A percentile compares a stretch with the other conserved stretches of the same genome.
Evolutionary conservation across 2,888 invertebrate genomes (phyloP).

Genomic region (Odontocolon sp.): DNA sequence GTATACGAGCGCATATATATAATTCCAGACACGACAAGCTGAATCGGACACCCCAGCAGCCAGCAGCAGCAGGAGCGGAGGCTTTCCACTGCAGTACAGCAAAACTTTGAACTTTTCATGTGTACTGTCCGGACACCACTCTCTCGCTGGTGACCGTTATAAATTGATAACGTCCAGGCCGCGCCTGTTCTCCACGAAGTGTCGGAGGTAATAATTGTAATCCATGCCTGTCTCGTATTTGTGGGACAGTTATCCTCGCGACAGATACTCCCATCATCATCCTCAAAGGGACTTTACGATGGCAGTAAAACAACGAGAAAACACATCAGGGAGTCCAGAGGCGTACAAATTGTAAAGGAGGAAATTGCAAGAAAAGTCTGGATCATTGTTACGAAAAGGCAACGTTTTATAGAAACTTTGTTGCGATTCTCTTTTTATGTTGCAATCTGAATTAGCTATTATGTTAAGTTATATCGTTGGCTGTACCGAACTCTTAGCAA

Average conservation of each 20-base stretch:
- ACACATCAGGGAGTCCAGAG: neutral
- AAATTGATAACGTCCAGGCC: slow-evolving; percentile 40
- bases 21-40: slow-evolving; percentile 7
- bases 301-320: slow-evolving; percentile 11
- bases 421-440: no score
- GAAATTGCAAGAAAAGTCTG: neutral
- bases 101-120: slow-evolving; percentile 39
- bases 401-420: slow-evolving; percentile 21
- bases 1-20: neutral
- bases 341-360: neutral
- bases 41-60: slow-evolving; percentile 19
- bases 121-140: neutral
- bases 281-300: slow-evolving; percentile 26
- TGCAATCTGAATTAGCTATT: slow-evolving; percentile 8
- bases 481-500: neutral
- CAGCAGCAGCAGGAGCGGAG: slow-evolving; percentile 1
- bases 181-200: slow-evolving; percentile 15
- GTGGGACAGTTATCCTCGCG: slow-evolving; percentile 21
- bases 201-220: slow-evolving; percentile 34
- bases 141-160: slow-evolving; percentile 31
- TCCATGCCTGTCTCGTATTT: slow-evolving; percentile 17
- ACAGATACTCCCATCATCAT: slow-evolving; percentile 17
- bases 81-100: slow-evolving; percentile 12
- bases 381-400: slow-evolving; percentile 7
- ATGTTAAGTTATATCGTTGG: neutral